phyloP scores from a whole-genome alignment of 2,888 invertebrate genomes.

The Cheilosia variabilis region DNA sequence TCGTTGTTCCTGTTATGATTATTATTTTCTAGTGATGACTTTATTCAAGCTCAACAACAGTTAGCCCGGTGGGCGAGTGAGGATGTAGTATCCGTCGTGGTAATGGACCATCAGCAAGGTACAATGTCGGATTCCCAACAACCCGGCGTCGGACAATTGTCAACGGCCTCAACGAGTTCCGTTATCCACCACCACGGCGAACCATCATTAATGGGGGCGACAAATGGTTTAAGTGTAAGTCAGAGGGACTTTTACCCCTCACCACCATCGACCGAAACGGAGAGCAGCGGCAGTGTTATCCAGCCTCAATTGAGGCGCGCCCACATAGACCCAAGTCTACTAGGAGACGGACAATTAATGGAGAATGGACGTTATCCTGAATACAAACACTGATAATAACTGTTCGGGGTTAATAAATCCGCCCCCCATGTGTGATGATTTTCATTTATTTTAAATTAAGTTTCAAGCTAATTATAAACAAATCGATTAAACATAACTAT shows the following conservation, averaged over 20 bases:
- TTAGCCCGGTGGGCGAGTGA: constrained; percentile 98
- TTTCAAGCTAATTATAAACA: constrained; percentile 60
- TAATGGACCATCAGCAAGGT: constrained; percentile 83
- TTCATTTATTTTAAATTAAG: constrained; percentile 76
- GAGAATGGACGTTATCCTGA: constrained; percentile 88
- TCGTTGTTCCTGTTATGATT: constrained; percentile 90
- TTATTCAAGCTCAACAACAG: constrained; percentile 98
- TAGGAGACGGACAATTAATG: constrained; percentile 85
- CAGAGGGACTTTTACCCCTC: constrained; percentile 84
- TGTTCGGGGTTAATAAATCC: constrained; percentile 75
- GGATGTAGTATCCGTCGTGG: constrained; percentile 88
- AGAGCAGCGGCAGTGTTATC: constrained; percentile 85
- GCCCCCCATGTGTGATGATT: constrained; percentile 76
- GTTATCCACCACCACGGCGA: constrained; percentile 84
- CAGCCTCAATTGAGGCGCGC: constrained; percentile 79
- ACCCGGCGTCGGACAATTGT: constrained; percentile 85
- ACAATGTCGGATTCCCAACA: constrained; percentile 84
- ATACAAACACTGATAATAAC: constrained; percentile 89
- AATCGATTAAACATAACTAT: constrained; percentile 5
- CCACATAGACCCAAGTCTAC: constrained; percentile 78
- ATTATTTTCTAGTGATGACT: constrained; percentile 98
- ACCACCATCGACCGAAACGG: constrained; percentile 85
- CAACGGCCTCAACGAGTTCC: constrained; percentile 85
- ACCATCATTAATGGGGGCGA: constrained; percentile 79
- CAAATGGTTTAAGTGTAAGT: constrained; percentile 84